A percentile compares a stretch with the other conserved stretches of the same genome.
phyloP scores from a whole-genome alignment of 2,888 invertebrate genomes.

The Aleiodes testaceus region DNA sequence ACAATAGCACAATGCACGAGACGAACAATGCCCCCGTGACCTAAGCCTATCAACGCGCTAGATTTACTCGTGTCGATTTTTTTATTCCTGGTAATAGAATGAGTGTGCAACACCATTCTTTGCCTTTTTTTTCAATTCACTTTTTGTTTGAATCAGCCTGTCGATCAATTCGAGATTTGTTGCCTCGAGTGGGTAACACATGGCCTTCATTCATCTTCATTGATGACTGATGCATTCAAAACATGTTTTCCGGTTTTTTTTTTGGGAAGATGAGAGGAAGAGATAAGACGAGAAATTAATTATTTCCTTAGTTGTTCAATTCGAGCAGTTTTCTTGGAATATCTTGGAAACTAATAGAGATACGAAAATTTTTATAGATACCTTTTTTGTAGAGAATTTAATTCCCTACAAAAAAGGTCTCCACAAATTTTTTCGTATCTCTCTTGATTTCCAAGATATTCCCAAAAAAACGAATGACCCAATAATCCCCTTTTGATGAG shows the following conservation, averaged over 20 bases:
- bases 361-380: no score
- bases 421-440: no score
- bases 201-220: constrained; percentile 1
- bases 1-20: constrained; percentile 21
- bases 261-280: background rate
- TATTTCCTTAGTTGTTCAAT: background rate
- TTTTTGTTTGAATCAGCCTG: background rate
- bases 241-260: background rate
- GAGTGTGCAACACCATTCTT: background rate
- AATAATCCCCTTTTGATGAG: no score
- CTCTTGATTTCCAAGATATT: no score
- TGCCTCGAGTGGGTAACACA: background rate
- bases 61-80: constrained; percentile 33
- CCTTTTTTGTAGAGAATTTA: no score
- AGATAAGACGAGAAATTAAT: constrained; percentile 5
- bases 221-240: background rate
- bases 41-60: constrained; percentile 35
- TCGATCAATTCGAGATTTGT: constrained; percentile 19
- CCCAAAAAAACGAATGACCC: no score
- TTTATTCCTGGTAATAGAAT: background rate
- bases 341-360: no score
- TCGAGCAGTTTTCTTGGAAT: no score
- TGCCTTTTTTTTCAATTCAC: background rate
- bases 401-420: no score
- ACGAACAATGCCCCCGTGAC: constrained; percentile 41